Evolutionary conservation across 64 coral and sea anemone species (phyloP).

Genomic region (Dendrophyllia cribrosa): DNA sequence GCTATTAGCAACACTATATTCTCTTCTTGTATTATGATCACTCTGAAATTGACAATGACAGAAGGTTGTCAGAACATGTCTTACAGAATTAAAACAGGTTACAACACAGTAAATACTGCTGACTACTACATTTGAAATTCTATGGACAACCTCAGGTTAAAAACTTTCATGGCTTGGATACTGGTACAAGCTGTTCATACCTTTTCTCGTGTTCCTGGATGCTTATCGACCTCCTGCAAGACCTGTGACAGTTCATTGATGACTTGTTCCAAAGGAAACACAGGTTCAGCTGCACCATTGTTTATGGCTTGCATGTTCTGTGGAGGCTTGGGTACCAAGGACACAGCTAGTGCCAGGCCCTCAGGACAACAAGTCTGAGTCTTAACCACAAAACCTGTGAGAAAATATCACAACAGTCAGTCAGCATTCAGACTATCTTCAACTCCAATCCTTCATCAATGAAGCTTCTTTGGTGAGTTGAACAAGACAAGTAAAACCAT

Average conservation of each 20-base stretch:
- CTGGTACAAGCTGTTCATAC: not conserved
- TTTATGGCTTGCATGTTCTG: constrained; percentile 18
- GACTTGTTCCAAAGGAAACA: constrained; percentile 53
- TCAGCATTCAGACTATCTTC: not conserved
- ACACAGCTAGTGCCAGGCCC: constrained; percentile 73
- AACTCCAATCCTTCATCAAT: no score
- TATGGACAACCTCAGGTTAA: no score
- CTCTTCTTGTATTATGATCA: no score
- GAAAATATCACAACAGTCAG: constrained; percentile 40
- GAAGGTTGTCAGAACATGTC: no score
- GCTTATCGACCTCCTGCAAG: constrained; percentile 62
- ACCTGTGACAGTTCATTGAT: constrained; percentile 53
- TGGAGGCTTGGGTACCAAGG: constrained; percentile 49
- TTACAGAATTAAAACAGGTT: no score
- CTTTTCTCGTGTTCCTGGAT: constrained; percentile 69
- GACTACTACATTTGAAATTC: no score
- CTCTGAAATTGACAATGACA: no score
- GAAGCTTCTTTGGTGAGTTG: no score
- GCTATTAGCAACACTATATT: no score
- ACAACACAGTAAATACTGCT: no score
- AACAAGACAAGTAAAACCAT: no score
- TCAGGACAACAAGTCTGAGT: constrained; percentile 75
- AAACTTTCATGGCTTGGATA: no score
- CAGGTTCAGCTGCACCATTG: constrained; percentile 43
- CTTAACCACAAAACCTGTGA: constrained; percentile 87